Base-by-base conservation (phyloP, 2,113 vertebrate species). In the Charina bottae region DNA sequence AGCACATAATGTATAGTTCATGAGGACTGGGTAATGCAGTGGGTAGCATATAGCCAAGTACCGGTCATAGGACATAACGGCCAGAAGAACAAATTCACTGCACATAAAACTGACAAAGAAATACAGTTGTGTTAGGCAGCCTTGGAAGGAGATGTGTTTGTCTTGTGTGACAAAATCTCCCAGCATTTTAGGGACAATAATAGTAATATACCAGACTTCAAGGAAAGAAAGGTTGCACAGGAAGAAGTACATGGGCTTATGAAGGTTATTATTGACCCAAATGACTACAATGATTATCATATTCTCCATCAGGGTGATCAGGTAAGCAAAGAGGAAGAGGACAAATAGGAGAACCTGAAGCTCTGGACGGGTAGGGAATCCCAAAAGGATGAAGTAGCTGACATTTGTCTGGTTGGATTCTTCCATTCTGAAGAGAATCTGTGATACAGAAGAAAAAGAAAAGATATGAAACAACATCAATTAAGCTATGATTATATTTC, bases 31-130 rank as follows among this genome's bases (percentile, higher is more conserved):
- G 0, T 98, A 98, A 0, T 0, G 89, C 17, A 97, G 93, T 1
- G 97, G 97, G 49, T 94, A 96, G 83, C 97, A 96, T 1, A 97
- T 95, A 94, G 97, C 97, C 53, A 96, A 78, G 0, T 96, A 93
- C 23, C 93, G 94, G 85, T 97, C 97, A 4, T 92, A 97, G 11
- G 97, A 97, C 97, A 97, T 97, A 0, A 92, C 95, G 6, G 97
- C 96, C 0, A 97, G 78, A 55, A 97, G 95, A 23, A 97, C 72
- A 3, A 97, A 97, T 84, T 97, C 97, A 0, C 96, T 96, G 2
- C 97, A 97, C 54, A 98, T 89, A 28, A 96, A 97, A 13, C 96
- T 97, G 46, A 97, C 97, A 33, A 97, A 97, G 93, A 97, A 97
- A 91, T 97, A 97, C 19, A 98, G 13, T 42, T 98, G 97, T 17